Evolutionary conservation across 2,888 invertebrate genomes (phyloP), one percentile per base, ranked within the genome.

Genomic region (Ophraella communa): DNA sequence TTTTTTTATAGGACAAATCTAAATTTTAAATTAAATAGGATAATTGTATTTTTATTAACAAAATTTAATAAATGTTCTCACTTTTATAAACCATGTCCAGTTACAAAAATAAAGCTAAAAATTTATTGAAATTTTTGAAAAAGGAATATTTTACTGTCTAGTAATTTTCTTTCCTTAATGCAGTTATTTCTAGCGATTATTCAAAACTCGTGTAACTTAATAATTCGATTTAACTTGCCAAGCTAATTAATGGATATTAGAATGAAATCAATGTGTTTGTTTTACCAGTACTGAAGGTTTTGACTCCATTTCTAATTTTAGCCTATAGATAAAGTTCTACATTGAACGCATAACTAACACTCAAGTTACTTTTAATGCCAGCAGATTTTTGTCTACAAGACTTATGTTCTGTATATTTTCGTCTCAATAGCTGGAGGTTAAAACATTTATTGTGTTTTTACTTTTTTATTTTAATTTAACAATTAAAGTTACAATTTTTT

Each of bases 301-400:
- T 39, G 54, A 39, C 39, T 54, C 23, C 7, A 14, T 21, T 54
- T 39, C 54, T 54, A 54, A 54, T 39, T 54, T 39, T 54, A 54
- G 14, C 24, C 4, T 1, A 51, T 18, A 51, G 49, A 14, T 35
- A 35, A 10, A 35, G 14, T 54, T 54, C 21, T 8, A 54, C 52
- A 54, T 54, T 23, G 30, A n/a, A 39, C 54, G 17, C 17, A 54
- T 39, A 23, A 54, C 39, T 24, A 20, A 7, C 21, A 53, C 4
- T 11, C 20, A 53, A n/a, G 23, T 14, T 39, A 14, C n/a, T 14
- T 52, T 52, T 20, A 3, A n/a, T 20, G 20, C 7, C 30, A 33
- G 20, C 18, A 20, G 17, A 27, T 55, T 55, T 42, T 55, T 23
- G 35, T 21, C 35, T 55, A 24, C 23, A 42, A 55, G n/a, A n/a